Evolutionary conservation across 2,797 vertebrate genomes (phyloP).

Genomic region (Triplophysa bombifrons): DNA sequence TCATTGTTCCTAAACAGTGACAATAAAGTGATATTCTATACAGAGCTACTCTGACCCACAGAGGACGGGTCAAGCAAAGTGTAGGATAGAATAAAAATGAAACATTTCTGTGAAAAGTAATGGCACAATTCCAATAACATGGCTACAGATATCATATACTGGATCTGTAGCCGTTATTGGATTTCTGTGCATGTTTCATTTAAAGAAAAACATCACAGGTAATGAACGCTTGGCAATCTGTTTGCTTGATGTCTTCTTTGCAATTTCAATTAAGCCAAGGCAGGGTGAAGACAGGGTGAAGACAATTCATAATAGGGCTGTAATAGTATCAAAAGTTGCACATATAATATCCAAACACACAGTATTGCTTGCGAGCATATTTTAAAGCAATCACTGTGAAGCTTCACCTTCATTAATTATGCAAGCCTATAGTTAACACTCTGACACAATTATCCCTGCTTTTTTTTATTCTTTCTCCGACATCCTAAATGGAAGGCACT

Average conservation of each 20-base stretch:
- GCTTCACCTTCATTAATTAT: slow-evolving; percentile 27
- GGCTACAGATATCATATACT: slow-evolving; percentile 8
- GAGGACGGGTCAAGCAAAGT: not conserved
- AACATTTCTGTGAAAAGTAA: slow-evolving; percentile 14
- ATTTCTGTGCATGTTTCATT: slow-evolving; percentile 31
- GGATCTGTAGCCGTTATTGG: slow-evolving; percentile 12
- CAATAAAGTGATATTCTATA: no score
- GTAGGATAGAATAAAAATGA: not conserved
- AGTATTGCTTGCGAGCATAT: not conserved
- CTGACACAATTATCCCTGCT: not conserved
- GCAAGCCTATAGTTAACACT: slow-evolving; percentile 1
- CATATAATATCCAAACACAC: not conserved
- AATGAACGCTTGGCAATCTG: slow-evolving; percentile 2
- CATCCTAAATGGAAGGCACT: slow-evolving; percentile 2
- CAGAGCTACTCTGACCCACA: slow-evolving; percentile 10
- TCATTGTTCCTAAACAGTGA: no score
- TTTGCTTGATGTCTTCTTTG: slow-evolving; percentile 1
- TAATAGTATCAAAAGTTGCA: not conserved
- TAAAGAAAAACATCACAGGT: slow-evolving; percentile 23
- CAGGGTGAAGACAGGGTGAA: slow-evolving; percentile 6
- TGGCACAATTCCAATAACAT: slow-evolving; percentile 33
- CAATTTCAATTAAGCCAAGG: slow-evolving; percentile 5
- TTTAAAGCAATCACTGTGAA: slow-evolving; percentile 5
- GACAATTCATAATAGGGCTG: slow-evolving; percentile 12
- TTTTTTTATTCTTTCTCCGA: not conserved